Evolutionary conservation across 2,113 vertebrate species (phyloP), one percentile per base, ranked within the genome.

Genomic region (Gambusia affinis): DNA sequence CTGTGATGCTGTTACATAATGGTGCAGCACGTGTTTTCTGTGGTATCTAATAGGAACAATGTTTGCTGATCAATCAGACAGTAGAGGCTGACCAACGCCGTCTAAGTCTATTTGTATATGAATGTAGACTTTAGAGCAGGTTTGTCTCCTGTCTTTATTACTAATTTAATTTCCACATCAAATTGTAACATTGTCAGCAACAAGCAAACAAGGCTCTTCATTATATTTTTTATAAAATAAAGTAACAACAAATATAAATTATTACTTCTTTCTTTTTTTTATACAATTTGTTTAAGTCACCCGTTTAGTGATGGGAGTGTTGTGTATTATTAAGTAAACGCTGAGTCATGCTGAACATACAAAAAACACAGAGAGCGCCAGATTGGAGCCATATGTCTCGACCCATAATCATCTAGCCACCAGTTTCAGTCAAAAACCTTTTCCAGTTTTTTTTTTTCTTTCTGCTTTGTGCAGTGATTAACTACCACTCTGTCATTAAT

Each of bases 311-410:
- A n/a, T 12, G 33, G 8, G 3, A 61, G 33, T 64, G 62, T 33
- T 30, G 27, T 12, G 4, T 4, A 19, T 66, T 51, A 4, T 73
- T 70, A 44, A 73, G n/a, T 28, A 78, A 78, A 68, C 82, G 89
- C 90, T 88, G 89, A 90, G 88, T 91, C 88, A 88, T 85, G 81
- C 64, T 91, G 76, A 88, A 73, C 78, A 75, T 14, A 67, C 79
- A 84, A 79, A 79, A 62, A 83, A 73, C 69, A 71, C 63, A 2
- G 0, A 29, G 57, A 19, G 4, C 42, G 12, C 28, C 29, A 76
- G 80, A 92, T 89, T 72, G 73, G 72, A 83, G 77, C 89, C 73
- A 28, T 57, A 87, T 88, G 85, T 87, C 82, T 63, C 79, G 62
- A 64, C 30, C 8, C 4, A 0, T 72, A 37, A 80, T 64, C 61